Percentiles rank a stretch among this genome's conserved stretches.
These are phyloP conservation scores for Sphecodes monilicornis DNA, from an alignment of 2,888 invertebrate species.

Conservation along the genomic window DNA sequence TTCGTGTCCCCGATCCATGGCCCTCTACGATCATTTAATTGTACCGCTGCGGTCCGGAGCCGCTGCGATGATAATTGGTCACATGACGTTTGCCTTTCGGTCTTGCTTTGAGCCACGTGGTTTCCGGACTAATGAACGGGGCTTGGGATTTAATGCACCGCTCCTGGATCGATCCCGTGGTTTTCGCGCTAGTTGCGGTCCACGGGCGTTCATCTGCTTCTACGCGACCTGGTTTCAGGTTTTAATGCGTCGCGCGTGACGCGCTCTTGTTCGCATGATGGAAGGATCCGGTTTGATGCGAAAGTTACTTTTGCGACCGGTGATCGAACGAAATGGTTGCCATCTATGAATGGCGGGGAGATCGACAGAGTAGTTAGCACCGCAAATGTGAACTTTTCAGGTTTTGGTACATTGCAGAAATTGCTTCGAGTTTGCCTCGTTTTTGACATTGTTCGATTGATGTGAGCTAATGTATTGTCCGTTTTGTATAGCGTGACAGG, in stretches of 20 bases:
- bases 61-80: constrained; percentile 12
- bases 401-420: not conserved
- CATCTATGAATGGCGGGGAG: not conserved
- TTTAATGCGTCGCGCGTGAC: not conserved
- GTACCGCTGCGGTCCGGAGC: constrained; percentile 1
- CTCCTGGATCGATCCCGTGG: constrained; percentile 1
- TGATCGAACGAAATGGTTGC: not conserved
- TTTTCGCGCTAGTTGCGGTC: constrained; percentile 11
- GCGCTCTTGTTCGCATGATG: not conserved
- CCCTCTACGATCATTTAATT: constrained; percentile 3
- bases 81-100: constrained; percentile 6
- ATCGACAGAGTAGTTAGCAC: not conserved
- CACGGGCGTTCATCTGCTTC: not conserved
- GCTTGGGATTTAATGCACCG: not conserved
- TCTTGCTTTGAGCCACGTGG: constrained; percentile 15
- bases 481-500: not conserved
- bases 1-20: too few species aligned
- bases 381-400: not conserved
- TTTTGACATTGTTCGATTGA: not conserved
- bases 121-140: constrained; percentile 10
- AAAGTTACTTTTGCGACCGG: not conserved
- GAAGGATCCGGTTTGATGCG: not conserved
- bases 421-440: not conserved
- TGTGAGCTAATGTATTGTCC: not conserved
- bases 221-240: not conserved